phyloP scores from a whole-genome alignment of 37 sponge, comb jelly and placozoan species.

The Cliona cf. orientalis region DNA sequence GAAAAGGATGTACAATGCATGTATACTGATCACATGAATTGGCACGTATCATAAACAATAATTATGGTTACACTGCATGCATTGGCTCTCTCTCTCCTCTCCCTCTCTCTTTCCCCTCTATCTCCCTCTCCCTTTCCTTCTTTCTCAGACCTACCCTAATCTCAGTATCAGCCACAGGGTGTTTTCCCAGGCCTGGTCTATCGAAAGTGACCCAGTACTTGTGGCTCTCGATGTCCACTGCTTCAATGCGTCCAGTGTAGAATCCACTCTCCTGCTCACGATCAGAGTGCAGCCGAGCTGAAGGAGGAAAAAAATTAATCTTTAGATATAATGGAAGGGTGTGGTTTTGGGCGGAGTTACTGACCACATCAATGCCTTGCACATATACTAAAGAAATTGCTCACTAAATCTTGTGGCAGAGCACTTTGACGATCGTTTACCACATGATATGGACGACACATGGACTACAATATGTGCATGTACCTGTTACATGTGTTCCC shows the following conservation, averaged over 20 bases:
- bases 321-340: too few relatives aligned
- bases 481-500: constrained; percentile 91
- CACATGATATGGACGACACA: too few relatives aligned
- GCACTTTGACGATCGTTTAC: too few relatives aligned
- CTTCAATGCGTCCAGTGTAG: constrained; percentile 87
- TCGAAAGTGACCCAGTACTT: constrained; percentile 89
- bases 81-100: too few relatives aligned
- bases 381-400: too few relatives aligned
- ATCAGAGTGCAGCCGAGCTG: constrained; percentile 62
- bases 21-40: not conserved
- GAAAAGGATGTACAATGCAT: not conserved
- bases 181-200: constrained; percentile 82
- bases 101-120: not conserved
- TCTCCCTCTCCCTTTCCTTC: not conserved
- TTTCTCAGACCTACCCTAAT: constrained; percentile 47
- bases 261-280: constrained; percentile 50
- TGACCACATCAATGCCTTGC: too few relatives aligned
- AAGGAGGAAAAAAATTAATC: not conserved
- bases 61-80: too few relatives aligned
- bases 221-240: constrained; percentile 75
- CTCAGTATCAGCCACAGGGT: constrained; percentile 74
- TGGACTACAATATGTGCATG: too few relatives aligned
- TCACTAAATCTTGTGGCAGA: too few relatives aligned
- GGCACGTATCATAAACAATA: not conserved
- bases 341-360: too few relatives aligned